Evolutionary conservation across 1,140 invertebrate species (phyloP).

Genomic region (Listronotus bonariensis): DNA sequence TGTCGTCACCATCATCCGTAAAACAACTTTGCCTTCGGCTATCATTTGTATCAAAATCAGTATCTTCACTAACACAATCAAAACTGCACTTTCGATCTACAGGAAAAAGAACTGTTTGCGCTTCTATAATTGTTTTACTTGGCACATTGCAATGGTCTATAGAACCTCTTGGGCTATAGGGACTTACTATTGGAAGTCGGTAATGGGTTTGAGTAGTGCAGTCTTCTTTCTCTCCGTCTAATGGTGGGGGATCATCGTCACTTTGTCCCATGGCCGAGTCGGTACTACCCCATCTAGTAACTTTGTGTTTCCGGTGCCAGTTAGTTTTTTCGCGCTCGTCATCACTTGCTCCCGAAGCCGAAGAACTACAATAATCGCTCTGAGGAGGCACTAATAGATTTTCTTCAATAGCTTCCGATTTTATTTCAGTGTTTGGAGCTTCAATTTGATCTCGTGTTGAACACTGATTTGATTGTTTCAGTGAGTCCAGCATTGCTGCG

Average conservation of each 20-base stretch:
- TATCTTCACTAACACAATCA: constrained; percentile 47
- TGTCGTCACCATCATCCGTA: constrained; percentile 57
- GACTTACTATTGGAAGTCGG: constrained; percentile 23
- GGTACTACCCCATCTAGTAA: constrained; percentile 58
- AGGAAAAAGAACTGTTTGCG: constrained; percentile 47
- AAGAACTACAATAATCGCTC: constrained; percentile 51
- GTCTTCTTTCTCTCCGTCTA: constrained; percentile 44
- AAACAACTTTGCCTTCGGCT: constrained; percentile 58
- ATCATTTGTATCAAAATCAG: constrained; percentile 48
- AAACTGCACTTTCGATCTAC: constrained; percentile 49
- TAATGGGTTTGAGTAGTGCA: constrained; percentile 8
- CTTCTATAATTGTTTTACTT: constrained; percentile 50
- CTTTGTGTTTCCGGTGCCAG: constrained; percentile 36
- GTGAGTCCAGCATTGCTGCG: constrained; percentile 42
- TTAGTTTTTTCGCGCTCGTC: constrained; percentile 45
- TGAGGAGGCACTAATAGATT: constrained; percentile 40
- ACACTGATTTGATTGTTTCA: too few relatives aligned
- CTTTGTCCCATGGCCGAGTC: constrained; percentile 62
- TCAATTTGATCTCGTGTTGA: too few relatives aligned
- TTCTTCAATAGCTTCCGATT: constrained; percentile 10
- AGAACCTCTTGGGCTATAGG: constrained; percentile 45
- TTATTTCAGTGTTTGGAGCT: too few relatives aligned
- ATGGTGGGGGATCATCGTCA: constrained; percentile 57
- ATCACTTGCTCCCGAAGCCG: constrained; percentile 50
- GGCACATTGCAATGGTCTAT: constrained; percentile 51